These are phyloP conservation scores for Dicerorhinus sumatrensis DNA, from an alignment of 2,113 vertebrate species.

Conservation along the genomic window DNA sequence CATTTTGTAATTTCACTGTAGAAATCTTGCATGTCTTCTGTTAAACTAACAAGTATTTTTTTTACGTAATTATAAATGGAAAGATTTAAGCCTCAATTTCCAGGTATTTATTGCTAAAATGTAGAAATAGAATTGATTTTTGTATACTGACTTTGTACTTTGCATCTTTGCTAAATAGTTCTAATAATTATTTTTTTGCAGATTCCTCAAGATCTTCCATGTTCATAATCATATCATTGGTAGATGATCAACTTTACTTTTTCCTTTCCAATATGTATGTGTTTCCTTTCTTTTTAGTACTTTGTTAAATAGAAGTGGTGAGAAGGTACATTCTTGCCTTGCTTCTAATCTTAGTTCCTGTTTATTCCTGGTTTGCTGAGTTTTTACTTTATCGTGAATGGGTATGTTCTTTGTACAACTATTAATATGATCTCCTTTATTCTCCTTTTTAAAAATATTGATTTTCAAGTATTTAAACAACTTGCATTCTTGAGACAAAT, in stretches of 20 bases:
- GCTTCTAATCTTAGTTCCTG: neutral
- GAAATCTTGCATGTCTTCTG: neutral
- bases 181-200: neutral
- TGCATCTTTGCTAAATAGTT: neutral
- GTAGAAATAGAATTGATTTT: neutral
- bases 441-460: neutral
- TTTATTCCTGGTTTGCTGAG: neutral
- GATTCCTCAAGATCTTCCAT: neutral
- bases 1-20: neutral
- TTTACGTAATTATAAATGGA: neutral
- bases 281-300: neutral
- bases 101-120: neutral
- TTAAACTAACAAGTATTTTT: neutral
- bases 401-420: neutral
- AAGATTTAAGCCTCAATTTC: neutral
- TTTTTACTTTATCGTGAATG: neutral
- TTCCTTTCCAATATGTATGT: neutral
- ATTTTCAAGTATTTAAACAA: neutral
- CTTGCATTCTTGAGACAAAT: neutral
- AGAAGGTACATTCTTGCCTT: neutral
- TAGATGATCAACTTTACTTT: neutral
- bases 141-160: neutral
- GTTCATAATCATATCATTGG: neutral
- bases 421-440: neutral
- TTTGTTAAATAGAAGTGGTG: neutral